Conservation (phyloP, 23 tunicate genomes). For the Ciona savignyi region DNA sequence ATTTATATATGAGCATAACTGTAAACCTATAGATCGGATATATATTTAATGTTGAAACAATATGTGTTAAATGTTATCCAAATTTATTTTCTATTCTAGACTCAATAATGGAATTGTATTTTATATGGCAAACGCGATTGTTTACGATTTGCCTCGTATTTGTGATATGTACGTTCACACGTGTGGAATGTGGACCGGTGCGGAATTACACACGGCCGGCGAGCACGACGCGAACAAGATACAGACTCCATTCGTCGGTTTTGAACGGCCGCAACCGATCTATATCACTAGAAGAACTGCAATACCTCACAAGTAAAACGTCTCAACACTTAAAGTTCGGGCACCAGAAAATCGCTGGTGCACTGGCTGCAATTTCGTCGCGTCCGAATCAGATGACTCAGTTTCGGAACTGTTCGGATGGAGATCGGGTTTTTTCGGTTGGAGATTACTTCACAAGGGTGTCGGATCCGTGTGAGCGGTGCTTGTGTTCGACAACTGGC, state of each 20-base stretch:
- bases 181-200: not conserved
- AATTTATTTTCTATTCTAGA: no score
- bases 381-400: no score
- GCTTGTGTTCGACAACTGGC: slow-evolving; percentile 16
- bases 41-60: no score
- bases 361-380: not conserved
- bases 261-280: not conserved
- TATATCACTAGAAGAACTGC: not conserved
- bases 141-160: no score
- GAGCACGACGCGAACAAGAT: no score
- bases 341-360: not conserved
- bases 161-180: no score
- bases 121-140: no score
- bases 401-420: slow-evolving; percentile 1
- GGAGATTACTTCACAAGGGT: slow-evolving; percentile 22
- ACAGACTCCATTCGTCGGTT: not conserved
- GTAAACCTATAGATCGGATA: no score
- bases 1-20: no score
- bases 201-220: not conserved
- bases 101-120: no score
- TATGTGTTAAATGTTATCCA: no score
- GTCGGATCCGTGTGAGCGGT: slow-evolving; percentile 26
- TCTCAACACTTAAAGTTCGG: not conserved
- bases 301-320: not conserved
- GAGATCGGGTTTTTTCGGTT: not conserved